Evolutionary conservation across 2,113 vertebrate genomes (phyloP).

Genomic region (Turnix velox): DNA sequence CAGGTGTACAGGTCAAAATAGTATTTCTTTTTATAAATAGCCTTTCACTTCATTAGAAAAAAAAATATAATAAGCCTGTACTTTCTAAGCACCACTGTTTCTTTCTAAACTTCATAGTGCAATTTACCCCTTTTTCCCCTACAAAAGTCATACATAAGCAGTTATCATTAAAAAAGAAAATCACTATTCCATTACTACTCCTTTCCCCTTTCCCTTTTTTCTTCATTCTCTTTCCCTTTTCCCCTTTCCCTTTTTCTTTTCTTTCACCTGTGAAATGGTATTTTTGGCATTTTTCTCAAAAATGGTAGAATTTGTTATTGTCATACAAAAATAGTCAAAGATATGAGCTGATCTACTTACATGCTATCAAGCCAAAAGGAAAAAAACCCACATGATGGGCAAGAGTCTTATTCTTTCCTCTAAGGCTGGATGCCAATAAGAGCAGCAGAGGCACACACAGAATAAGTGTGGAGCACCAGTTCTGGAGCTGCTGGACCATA

Average conservation of each 20-base stretch:
- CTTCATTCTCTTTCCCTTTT: not conserved
- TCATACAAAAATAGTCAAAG: not conserved
- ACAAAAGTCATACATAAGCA: conserved; percentile 40
- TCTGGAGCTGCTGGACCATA: not conserved
- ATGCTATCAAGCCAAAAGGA: not conserved
- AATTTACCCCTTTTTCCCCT: conserved; percentile 69
- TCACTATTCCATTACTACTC: conserved; percentile 19
- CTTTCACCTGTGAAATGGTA: conserved; percentile 12
- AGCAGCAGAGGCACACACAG: not conserved
- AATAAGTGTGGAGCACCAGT: not conserved
- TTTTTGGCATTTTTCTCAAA: conserved; percentile 60
- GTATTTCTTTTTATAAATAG: conserved; percentile 62
- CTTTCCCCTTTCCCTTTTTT: not conserved
- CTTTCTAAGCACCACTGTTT: conserved; percentile 61
- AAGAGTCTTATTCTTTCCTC: not conserved
- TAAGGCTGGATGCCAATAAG: not conserved
- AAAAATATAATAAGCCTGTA: conserved; percentile 48
- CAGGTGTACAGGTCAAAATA: conserved; percentile 28
- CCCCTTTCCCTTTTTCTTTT: not conserved
- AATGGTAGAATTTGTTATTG: not conserved
- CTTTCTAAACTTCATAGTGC: conserved; percentile 68
- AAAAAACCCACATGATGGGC: not conserved
- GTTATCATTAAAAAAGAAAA: conserved; percentile 8
- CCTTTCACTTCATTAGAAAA: conserved; percentile 51
- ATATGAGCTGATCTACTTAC: not conserved